A percentile compares a stretch with the other conserved stretches of the same genome.
Conservation (phyloP, 2,888 invertebrate species). For the Adela reaumurella region DNA sequence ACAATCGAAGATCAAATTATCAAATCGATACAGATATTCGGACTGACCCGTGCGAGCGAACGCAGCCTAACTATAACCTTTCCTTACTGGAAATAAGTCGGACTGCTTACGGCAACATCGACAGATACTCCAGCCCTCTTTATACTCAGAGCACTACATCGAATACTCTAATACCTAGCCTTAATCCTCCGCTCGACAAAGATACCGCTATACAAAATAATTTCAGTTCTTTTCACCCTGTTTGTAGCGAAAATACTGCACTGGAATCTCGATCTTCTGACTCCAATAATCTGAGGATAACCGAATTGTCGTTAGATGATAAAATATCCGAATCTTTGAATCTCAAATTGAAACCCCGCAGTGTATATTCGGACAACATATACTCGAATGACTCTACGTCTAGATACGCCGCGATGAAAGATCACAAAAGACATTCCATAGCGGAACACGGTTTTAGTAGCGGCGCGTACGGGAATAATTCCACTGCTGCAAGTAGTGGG, state of each 20-base stretch:
- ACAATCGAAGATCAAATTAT: no score
- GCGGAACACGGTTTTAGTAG: no score
- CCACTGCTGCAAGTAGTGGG: no score
- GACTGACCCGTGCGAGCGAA: no score
- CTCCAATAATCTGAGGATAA: slow-evolving; percentile 12
- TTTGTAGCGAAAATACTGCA: background rate
- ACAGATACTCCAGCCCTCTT: background rate
- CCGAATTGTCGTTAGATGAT: slow-evolving; percentile 43
- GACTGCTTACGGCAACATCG: background rate
- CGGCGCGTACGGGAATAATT: no score
- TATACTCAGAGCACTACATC: background rate
- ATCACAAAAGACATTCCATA: no score
- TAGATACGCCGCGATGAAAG: background rate
- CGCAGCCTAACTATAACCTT: no score
- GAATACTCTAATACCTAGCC: background rate
- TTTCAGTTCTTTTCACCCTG: background rate
- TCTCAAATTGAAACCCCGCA: slow-evolving; percentile 31
- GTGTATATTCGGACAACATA: slow-evolving; percentile 30
- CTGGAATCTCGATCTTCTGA: background rate
- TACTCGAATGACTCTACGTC: slow-evolving; percentile 24
- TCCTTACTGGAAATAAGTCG: no score
- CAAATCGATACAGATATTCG: no score
- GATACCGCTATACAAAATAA: background rate
- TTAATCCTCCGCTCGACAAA: background rate
- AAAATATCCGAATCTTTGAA: slow-evolving; percentile 47